These are phyloP conservation scores for Palythoa caribaeorum DNA, from an alignment of 92 coral and sea anemone species.

Conservation along the genomic window DNA sequence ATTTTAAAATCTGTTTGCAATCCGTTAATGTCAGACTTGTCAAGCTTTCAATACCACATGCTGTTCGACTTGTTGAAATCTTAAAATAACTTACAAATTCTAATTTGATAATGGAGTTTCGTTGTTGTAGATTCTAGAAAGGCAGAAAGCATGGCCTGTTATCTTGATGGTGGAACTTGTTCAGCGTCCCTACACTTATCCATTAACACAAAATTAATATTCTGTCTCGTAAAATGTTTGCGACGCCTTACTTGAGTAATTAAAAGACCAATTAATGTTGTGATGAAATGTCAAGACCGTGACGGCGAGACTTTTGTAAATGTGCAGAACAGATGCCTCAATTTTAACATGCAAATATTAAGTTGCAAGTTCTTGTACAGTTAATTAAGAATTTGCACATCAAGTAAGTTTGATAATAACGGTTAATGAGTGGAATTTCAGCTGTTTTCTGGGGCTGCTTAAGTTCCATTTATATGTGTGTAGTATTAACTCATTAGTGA, in stretches of 20 bases:
- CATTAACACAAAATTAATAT: constrained; percentile 46
- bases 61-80: not conserved
- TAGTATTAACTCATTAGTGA: not conserved
- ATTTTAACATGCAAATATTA: not conserved
- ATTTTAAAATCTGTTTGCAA: constrained; percentile 1
- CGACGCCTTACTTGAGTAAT: constrained; percentile 37
- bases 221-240: constrained; percentile 26
- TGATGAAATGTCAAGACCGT: constrained; percentile 40
- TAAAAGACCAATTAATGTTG: constrained; percentile 41
- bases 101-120: not conserved
- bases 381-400: not conserved
- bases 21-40: constrained; percentile 2
- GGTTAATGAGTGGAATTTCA: not conserved
- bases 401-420: not conserved
- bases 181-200: not conserved
- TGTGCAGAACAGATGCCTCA: not conserved
- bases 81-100: not conserved
- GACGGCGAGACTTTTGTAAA: not conserved
- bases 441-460: not conserved
- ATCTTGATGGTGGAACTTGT: not conserved
- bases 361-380: not conserved
- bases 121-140: not conserved
- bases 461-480: not conserved
- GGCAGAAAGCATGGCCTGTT: not conserved
- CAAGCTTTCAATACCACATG: not conserved